Evolutionary conservation across 2,888 invertebrate species (phyloP), one percentile per base, ranked within the genome.

Genomic region (Trachelus troglodyta): DNA sequence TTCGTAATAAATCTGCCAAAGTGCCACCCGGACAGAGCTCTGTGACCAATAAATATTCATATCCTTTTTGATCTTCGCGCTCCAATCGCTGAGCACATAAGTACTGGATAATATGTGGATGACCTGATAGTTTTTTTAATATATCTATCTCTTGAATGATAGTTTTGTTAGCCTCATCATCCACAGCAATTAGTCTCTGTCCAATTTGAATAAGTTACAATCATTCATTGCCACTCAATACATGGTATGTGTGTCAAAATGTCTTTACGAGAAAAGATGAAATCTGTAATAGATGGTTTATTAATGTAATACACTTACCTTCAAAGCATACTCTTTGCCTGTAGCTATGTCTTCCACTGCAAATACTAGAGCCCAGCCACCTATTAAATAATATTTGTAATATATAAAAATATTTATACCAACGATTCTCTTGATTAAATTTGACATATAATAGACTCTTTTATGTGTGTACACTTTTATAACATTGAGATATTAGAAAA

Each of bases 301-400:
- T 73, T 78, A 74, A 79, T 74, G 9, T 68, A 34, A 34, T 35
- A n/a, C 37, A 34, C 83, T 86, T 90, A 96, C 96, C 94, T 98
- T 98, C 83, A 98, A 94, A 87, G 98, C 98, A 94, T 97, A 98
- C 90, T 98, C 97, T 84, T 96, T 96, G 81, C 97, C 97, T 83
- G 95, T 95, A 81, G 95, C 94, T 81, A 95, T 92, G 93, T 98
- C 98, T 94, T 98, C 97, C 86, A 97, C 98, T 85, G 97, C 96
- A 93, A 96, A 98, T 79, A 98, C 98, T 93, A 97, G 96, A 80
- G 98, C 98, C 94, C 97, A 98, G 82, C 98, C 98, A 93, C 98
- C 98, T 98, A 93, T 82, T 76, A 76, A 78, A 56, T 56, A 56
- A 56, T 76, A 34, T 69, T 12, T 69, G 30, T 35, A 78, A 77